A percentile compares a stretch with the other conserved stretches of the same genome.
Conservation (phyloP, 2,113 vertebrate species). For the Podarcis raffonei region DNA sequence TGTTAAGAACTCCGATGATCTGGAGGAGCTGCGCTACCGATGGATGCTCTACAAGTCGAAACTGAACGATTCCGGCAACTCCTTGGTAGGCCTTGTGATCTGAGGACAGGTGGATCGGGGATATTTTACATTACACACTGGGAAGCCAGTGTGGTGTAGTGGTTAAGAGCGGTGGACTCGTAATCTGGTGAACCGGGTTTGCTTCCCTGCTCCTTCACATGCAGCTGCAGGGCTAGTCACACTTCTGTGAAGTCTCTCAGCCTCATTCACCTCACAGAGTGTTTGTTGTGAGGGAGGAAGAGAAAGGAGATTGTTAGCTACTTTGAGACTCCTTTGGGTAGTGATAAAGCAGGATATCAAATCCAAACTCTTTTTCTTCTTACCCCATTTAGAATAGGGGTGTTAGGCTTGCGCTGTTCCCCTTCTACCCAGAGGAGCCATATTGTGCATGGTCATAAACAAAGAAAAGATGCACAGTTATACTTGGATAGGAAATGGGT, state of each 20-base stretch:
- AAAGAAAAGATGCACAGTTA: background rate
- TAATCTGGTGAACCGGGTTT: no score
- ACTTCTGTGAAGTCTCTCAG: no score
- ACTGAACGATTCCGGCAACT: slow-evolving; percentile 75
- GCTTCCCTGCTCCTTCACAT: no score
- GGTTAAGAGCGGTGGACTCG: no score
- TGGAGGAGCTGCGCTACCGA: slow-evolving; percentile 86
- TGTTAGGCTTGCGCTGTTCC: background rate
- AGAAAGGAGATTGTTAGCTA: no score
- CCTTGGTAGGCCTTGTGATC: slow-evolving; percentile 59
- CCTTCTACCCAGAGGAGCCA: background rate
- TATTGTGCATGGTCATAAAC: background rate
- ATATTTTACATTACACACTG: background rate
- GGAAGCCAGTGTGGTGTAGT: no score
- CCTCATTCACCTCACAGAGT: no score
- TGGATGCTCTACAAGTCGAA: slow-evolving; percentile 97
- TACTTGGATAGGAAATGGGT: background rate
- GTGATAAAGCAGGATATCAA: no score
- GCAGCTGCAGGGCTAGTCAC: no score
- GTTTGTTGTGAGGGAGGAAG: no score
- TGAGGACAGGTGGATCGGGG: background rate
- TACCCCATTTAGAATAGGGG: background rate
- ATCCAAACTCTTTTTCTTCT: no score
- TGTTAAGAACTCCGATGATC: slow-evolving; percentile 59
- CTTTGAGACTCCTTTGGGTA: no score